These are phyloP conservation scores for Sternarchorhynchus goeldii DNA, from an alignment of 2,797 vertebrate genomes.

Conservation along the genomic window DNA sequence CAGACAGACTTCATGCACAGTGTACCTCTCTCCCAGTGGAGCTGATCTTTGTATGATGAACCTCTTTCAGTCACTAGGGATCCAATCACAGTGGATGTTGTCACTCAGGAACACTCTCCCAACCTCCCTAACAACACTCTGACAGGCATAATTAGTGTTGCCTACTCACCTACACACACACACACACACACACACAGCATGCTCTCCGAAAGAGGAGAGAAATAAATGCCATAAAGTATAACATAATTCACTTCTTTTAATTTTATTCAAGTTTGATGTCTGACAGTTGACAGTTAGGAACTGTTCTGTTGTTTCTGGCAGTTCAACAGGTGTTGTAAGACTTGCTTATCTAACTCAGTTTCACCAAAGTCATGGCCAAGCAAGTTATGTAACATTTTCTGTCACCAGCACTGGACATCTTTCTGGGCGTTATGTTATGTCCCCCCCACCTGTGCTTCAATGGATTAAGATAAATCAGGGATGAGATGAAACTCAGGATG, in stretches of 20 bases:
- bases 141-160: slow-evolving; percentile 60
- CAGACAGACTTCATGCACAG: neutral
- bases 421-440: neutral
- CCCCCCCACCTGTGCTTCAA: neutral
- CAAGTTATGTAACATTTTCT: slow-evolving; percentile 7
- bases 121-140: slow-evolving; percentile 58
- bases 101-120: slow-evolving; percentile 51
- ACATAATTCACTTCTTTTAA: no score
- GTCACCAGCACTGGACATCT: neutral
- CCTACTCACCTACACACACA: slow-evolving; percentile 38
- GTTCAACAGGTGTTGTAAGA: neutral
- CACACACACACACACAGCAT: neutral
- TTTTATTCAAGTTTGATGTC: neutral
- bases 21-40: slow-evolving; percentile 48
- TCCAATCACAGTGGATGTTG: slow-evolving; percentile 57
- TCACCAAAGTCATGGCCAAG: neutral
- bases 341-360: slow-evolving; percentile 4
- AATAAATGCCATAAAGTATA: no score
- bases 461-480: neutral
- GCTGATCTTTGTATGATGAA: slow-evolving; percentile 36
- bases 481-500: slow-evolving; percentile 26
- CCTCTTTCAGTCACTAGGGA: slow-evolving; percentile 55
- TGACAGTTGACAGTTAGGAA: neutral
- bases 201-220: no score
- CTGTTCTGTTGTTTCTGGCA: neutral